Evolutionary conservation across 2,113 vertebrate genomes (phyloP).

Genomic region (Crotalus helleri): DNA sequence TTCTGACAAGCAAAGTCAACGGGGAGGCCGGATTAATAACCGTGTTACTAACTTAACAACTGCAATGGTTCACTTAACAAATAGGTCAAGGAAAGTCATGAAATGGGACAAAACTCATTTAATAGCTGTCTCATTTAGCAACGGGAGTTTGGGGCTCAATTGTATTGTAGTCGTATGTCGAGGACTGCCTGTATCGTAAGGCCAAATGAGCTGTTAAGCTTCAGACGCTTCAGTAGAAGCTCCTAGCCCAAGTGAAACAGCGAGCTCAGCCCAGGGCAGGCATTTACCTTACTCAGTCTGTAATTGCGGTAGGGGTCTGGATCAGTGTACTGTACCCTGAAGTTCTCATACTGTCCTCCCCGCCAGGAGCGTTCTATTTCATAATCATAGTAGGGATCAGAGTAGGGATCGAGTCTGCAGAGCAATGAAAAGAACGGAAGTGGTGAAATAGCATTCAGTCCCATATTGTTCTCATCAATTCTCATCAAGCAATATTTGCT

Average conservation of each 20-base stretch:
- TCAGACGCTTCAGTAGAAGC: not conserved
- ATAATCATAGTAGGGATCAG: conserved; percentile 93
- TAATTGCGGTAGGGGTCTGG: conserved; percentile 87
- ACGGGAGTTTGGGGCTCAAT: not conserved
- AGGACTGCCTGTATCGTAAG: not conserved
- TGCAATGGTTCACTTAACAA: not conserved
- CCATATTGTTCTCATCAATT: too few relatives aligned
- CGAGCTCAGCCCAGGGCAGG: rapidly evolving
- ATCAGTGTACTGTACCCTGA: conserved; percentile 96
- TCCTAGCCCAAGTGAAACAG: not conserved
- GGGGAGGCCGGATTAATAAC: not conserved
- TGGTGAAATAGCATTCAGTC: conserved; percentile 20
- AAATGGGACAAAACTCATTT: not conserved
- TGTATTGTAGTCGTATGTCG: not conserved
- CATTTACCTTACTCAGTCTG: conserved; percentile 75
- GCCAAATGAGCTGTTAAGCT: too few relatives aligned
- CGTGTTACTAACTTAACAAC: not conserved
- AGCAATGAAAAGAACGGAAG: conserved; percentile 41
- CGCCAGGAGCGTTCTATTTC: conserved; percentile 95
- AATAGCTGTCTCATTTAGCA: not conserved
- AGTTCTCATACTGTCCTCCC: conserved; percentile 97
- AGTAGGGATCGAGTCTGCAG: conserved; percentile 83
- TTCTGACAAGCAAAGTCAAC: not conserved
- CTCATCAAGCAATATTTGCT: not conserved
- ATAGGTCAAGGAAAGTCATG: not conserved